These are phyloP conservation scores for Callosobruchus maculatus DNA, from an alignment of 2,888 invertebrate species.

Conservation along the genomic window DNA sequence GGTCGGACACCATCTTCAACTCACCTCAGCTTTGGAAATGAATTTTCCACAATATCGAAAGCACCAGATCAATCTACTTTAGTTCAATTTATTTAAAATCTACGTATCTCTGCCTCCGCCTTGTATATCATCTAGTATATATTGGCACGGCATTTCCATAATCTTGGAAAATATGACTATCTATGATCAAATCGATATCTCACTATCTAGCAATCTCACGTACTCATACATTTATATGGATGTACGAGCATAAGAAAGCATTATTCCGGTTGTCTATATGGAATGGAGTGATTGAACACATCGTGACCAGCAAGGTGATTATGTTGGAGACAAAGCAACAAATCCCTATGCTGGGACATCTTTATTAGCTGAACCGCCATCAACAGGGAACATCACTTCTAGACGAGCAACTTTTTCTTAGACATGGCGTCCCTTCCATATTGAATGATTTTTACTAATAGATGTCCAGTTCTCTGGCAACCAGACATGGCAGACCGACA, in stretches of 20 bases:
- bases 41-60: too few species aligned
- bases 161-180: neutral
- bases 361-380: constrained; percentile 19
- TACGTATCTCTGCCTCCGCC: too few species aligned
- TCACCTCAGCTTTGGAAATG: too few species aligned
- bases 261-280: neutral
- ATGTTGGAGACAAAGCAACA: constrained; percentile 17
- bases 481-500: too few species aligned
- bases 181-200: neutral
- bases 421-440: neutral
- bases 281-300: constrained; percentile 21
- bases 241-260: neutral
- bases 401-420: constrained; percentile 6
- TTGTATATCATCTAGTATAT: neutral
- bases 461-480: too few species aligned
- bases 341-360: constrained; percentile 15
- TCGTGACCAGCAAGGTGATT: constrained; percentile 30
- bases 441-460: neutral
- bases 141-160: neutral
- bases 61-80: too few species aligned
- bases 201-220: neutral
- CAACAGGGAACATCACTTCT: constrained; percentile 11
- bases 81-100: too few species aligned
- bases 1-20: too few species aligned
- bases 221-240: neutral